Evolutionary conservation across 2,888 invertebrate genomes (phyloP).

Genomic region (Lysandra coridon): DNA sequence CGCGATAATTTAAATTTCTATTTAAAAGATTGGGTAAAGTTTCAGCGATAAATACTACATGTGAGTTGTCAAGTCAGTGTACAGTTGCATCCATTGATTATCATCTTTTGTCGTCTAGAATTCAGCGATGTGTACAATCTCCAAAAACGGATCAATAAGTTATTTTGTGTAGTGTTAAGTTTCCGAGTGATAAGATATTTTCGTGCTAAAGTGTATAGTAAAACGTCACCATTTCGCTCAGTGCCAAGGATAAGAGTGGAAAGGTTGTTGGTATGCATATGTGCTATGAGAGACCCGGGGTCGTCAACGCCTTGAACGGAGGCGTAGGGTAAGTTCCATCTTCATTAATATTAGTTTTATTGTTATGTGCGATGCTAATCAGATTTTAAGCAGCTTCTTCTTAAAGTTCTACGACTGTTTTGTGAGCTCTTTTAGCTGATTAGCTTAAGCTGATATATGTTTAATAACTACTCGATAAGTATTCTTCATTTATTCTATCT

Average conservation of each 20-base stretch:
- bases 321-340: constrained; percentile 63
- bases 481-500: neutral
- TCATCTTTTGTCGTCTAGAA: constrained; percentile 19
- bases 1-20: constrained; percentile 13
- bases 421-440: neutral
- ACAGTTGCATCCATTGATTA: constrained; percentile 9
- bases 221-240: constrained; percentile 50
- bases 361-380: neutral
- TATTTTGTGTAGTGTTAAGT: constrained; percentile 40
- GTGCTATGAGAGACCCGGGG: constrained; percentile 75
- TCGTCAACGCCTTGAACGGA: constrained; percentile 74
- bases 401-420: neutral
- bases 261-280: constrained; percentile 73
- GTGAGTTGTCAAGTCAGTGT: constrained; percentile 37
- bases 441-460: no score
- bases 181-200: constrained; percentile 39
- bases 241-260: constrained; percentile 54
- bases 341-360: constrained; percentile 12
- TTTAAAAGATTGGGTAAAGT: constrained; percentile 15
- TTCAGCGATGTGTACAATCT: constrained; percentile 25
- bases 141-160: constrained; percentile 15
- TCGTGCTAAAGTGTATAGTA: constrained; percentile 44
- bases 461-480: no score
- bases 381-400: neutral
- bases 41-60: constrained; percentile 46